These are phyloP conservation scores for Acanthurus lineatus DNA, from an alignment of 2,797 vertebrate genomes.

Conservation along the genomic window DNA sequence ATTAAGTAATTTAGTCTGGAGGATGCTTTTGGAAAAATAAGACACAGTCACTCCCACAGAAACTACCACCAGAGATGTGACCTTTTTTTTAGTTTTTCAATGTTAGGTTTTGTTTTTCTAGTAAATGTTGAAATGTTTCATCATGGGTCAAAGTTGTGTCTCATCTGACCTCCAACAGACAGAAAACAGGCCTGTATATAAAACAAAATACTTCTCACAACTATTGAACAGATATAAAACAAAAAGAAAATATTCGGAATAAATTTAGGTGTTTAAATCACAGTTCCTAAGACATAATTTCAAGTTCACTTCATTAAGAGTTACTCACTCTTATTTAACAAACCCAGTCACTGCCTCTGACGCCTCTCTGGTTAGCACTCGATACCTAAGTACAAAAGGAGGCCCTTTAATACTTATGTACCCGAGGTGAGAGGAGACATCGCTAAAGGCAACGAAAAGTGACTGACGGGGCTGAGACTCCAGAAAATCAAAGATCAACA, in stretches of 20 bases:
- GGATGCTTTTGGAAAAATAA: too few relatives aligned
- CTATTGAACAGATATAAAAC: background rate
- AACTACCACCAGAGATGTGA: too few relatives aligned
- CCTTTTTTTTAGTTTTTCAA: too few relatives aligned
- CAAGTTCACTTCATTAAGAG: background rate
- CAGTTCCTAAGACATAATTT: background rate
- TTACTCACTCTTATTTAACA: slow-evolving; percentile 2
- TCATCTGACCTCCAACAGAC: background rate
- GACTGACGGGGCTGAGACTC: slow-evolving; percentile 51
- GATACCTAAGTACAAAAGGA: slow-evolving; percentile 51
- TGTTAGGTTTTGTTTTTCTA: background rate
- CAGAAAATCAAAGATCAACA: slow-evolving; percentile 77
- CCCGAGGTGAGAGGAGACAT: slow-evolving; percentile 41
- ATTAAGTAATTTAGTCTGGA: too few relatives aligned
- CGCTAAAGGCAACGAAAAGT: slow-evolving; percentile 55
- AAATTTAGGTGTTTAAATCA: background rate
- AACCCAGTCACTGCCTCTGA: slow-evolving; percentile 15
- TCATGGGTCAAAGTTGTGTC: background rate
- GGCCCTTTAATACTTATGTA: slow-evolving; percentile 35
- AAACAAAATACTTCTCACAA: background rate
- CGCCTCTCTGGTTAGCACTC: slow-evolving; percentile 21
- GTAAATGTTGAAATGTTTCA: slow-evolving; percentile 6
- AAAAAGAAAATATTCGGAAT: background rate
- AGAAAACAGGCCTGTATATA: background rate
- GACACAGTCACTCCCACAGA: too few relatives aligned